Evolutionary conservation across 2,797 vertebrate species (phyloP).

Genomic region (Gambelia wislizenii): DNA sequence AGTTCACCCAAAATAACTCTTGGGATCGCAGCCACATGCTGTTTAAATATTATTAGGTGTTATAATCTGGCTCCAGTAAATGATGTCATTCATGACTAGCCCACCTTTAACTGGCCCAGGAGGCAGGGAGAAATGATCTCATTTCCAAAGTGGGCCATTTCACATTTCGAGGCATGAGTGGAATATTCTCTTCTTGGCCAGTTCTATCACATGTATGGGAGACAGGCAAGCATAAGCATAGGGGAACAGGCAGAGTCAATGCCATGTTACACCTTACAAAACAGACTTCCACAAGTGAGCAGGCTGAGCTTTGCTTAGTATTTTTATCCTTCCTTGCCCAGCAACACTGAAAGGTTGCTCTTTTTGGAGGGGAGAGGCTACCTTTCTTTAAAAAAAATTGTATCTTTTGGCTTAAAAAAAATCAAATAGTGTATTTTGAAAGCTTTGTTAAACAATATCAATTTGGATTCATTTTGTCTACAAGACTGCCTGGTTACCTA

Average conservation of each 20-base stretch:
- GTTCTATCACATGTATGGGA: background rate
- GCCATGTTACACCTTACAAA: background rate
- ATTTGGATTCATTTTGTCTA: background rate
- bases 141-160: background rate
- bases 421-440: background rate
- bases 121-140: background rate
- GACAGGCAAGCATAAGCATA: no score
- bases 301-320: background rate
- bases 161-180: background rate
- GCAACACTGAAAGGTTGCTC: background rate
- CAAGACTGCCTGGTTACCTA: background rate
- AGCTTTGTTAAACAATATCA: background rate
- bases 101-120: background rate
- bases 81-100: background rate
- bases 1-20: background rate
- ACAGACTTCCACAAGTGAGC: background rate
- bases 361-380: no score
- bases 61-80: background rate
- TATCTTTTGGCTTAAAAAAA: no score
- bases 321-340: no score
- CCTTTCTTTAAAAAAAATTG: background rate
- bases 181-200: background rate
- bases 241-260: no score
- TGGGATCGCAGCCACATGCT: background rate
- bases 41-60: background rate